phyloP scores from a whole-genome alignment of 2,797 vertebrate species.

The Alca torda region DNA sequence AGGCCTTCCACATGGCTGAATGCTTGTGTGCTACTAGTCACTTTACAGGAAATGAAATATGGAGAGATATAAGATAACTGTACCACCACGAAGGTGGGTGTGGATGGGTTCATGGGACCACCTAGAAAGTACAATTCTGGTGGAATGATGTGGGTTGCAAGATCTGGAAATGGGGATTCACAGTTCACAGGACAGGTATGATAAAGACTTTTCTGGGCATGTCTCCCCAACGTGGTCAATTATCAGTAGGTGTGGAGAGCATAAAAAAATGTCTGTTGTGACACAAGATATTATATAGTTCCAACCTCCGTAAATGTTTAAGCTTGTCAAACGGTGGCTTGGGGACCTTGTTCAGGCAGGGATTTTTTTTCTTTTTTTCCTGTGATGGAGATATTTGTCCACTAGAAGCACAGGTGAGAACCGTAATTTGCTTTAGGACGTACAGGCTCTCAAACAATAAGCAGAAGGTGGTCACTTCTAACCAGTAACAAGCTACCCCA shows the following conservation, averaged over 20 bases:
- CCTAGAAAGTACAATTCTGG: neutral
- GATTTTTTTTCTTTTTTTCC: neutral
- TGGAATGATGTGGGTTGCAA: neutral
- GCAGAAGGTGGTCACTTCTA: neutral
- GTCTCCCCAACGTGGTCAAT: accelerated
- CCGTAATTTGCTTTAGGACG: neutral
- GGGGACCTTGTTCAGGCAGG: neutral
- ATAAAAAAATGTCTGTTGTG: neutral
- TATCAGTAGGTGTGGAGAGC: neutral
- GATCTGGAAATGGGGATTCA: neutral
- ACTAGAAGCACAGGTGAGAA: neutral
- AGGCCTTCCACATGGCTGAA: neutral
- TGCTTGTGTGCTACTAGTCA: neutral
- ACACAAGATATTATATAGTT: neutral
- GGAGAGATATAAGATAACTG: neutral
- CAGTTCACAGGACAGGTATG: neutral
- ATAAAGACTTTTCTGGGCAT: neutral
- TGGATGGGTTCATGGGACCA: neutral
- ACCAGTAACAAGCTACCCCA: neutral
- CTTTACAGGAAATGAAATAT: neutral
- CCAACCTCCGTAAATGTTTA: neutral
- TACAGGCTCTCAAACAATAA: neutral
- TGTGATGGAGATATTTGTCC: neutral
- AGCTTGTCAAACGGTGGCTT: neutral
- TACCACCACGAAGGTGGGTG: neutral